Conservation (phyloP, 2,797 vertebrate species). For the Falco peregrinus region DNA sequence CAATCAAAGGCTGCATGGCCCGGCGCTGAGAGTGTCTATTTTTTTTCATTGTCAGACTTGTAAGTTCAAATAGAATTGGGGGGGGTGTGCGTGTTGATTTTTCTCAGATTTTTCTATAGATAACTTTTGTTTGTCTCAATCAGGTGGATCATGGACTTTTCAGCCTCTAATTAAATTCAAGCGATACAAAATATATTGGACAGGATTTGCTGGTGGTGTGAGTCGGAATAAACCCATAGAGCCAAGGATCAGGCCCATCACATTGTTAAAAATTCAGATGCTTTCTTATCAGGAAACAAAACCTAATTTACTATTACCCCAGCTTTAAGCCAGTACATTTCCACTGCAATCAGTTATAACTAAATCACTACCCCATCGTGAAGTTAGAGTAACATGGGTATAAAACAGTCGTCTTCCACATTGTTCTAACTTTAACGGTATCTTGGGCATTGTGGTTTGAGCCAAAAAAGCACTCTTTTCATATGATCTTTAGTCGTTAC, state of each 20-base stretch:
- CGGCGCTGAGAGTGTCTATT: not conserved
- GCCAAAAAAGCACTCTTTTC: not conserved
- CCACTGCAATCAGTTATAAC: not conserved
- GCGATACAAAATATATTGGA: not conserved
- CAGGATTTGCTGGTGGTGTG: not conserved
- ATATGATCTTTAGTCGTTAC: not conserved
- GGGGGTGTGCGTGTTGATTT: not conserved
- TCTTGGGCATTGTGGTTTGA: not conserved
- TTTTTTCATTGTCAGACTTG: not conserved
- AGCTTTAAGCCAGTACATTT: not conserved
- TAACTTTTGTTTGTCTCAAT: not conserved
- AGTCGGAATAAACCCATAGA: not conserved
- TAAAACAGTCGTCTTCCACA: not conserved
- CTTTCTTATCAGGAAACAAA: not conserved
- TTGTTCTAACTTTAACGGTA: slow-evolving; percentile 7
- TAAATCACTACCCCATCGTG: not conserved
- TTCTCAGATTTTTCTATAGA: not conserved
- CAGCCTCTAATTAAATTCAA: not conserved
- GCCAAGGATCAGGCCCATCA: not conserved
- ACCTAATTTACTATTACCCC: not conserved
- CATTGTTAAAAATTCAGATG: not conserved
- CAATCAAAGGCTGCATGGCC: slow-evolving; percentile 38
- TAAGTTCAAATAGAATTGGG: not conserved
- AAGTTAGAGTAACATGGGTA: not conserved
- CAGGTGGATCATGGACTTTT: not conserved